Base-by-base conservation (phyloP, 2,113 vertebrate genomes). In the Aldabrachelys gigantea region DNA sequence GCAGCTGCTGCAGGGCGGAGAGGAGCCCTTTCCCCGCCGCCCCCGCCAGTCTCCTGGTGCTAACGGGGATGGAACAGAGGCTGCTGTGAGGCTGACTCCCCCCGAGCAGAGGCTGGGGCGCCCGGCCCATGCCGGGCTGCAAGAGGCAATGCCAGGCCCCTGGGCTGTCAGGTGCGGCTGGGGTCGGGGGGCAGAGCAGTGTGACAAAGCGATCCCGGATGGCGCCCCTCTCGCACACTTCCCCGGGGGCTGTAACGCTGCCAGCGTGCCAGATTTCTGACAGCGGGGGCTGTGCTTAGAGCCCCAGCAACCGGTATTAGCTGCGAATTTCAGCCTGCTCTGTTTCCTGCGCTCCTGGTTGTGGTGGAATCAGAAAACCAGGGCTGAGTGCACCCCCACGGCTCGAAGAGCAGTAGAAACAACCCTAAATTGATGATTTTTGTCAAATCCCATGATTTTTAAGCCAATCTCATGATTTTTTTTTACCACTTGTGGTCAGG, bases 161-260 rank as follows among this genome's bases (percentile, higher is more conserved):
- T 10, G 35, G 35, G 65, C 65, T 72, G 35, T 38, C 1, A 72
- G 65, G 65, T 72, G 65, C n/a, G 65, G 62, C 62, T 11, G 31
- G 59, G 11, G 35, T 5, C 8, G 17, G 65, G 65, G 62, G 35
- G 8, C 65, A 38, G 65, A 14, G n/a, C 65, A 5, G 65, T 2
- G 35, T 9, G n/a, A 10, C 17, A 19, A 19, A 38, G 65, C 17
- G 65, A 19, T 24, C 65, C 56, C 14, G 27, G 56, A 17, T 50
- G 50, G 13, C 16, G n/a, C 12, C 81, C 7, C 35, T 0, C 41
- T 1, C 4, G 44, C 38, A 35, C 31, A 17, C 35, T 21, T 4
- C 35, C n/a, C 8, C 8, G 59, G 65, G n/a, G 65, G 65, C 17
- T 21, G 65, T 1, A 72, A 4, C 3, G 62, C 62, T 69, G 62